Evolutionary conservation across 92 coral and sea anemone genomes (phyloP), one percentile per base, ranked within the genome.

Genomic region (Porites lobata): DNA sequence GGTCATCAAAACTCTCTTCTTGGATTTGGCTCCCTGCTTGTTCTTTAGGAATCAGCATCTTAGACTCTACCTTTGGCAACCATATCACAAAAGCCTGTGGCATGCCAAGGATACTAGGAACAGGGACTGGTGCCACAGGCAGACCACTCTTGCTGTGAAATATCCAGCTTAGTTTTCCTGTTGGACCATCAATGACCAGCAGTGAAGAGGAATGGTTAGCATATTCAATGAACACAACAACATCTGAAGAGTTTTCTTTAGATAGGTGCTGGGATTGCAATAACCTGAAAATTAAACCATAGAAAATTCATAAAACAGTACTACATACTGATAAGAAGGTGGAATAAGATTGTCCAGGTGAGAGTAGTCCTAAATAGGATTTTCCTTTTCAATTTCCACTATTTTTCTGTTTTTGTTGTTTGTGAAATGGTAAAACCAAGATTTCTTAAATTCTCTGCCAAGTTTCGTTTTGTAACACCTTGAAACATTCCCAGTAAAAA

Each of bases 1-100:
- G 22, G 14, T 50, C 64, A 84, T 76, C 89, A 32, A 10, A 56
- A 53, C 69, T 59, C 21, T n/a, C 52, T 18, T 73, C 29, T n/a
- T 68, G 52, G 57, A 67, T 61, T 14, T 86, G 53, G n/a, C 64
- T 67, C 43, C 59, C 66, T 54, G 47, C 76, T 64, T 81, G 9
- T 8, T 76, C 4, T 17, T 75, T 75, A 14, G 83, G 54, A 76
- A 75, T 75, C 80, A 81, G 12, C 50, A 59, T 47, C 77, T 38
- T 13, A 24, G 90, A 87, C 53, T 93, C 94, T 68, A 82, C 63
- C 80, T 91, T 91, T 65, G 98, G 94, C 69, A 95, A 76, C 98
- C 98, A 95, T 58, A 95, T 76, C 75, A 95, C 80, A 87, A 91
- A 85, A 24, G 93, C 95, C 13, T 91, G 90, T 52, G 75, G 85